Percentiles rank a stretch among this genome's conserved stretches.
These are phyloP conservation scores for Edolisoma coerulescens DNA, from an alignment of 2,113 vertebrate genomes.

Conservation along the genomic window DNA sequence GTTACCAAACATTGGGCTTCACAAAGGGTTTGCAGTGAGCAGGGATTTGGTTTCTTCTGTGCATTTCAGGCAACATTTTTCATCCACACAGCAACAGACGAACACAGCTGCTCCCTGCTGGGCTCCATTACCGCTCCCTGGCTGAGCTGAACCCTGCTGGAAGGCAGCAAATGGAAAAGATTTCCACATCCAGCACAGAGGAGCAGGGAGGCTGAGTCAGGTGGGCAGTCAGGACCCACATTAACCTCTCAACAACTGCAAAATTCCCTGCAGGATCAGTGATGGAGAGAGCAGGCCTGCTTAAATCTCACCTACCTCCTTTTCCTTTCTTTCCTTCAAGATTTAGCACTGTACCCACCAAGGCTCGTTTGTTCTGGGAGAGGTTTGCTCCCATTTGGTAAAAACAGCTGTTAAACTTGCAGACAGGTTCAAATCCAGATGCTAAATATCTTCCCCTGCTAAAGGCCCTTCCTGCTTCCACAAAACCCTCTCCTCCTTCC, in stretches of 20 bases:
- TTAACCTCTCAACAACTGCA: neutral
- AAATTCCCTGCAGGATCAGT: neutral
- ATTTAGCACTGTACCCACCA: neutral
- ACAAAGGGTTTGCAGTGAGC: neutral
- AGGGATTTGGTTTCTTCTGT: neutral
- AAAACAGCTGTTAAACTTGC: neutral
- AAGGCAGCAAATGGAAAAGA: neutral
- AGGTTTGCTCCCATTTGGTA: neutral
- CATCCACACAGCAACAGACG: neutral
- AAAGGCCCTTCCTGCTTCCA: neutral
- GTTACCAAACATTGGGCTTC: neutral
- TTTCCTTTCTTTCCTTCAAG: neutral
- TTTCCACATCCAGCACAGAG: neutral
- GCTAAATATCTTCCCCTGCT: neutral
- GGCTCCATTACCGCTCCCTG: neutral
- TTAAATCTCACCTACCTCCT: neutral
- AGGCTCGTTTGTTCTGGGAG: neutral
- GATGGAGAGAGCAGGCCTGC: neutral
- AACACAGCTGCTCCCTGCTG: conserved; percentile 9
- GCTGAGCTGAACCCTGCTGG: neutral
- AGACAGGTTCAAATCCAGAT: neutral
- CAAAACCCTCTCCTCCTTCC: neutral
- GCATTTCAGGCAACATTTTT: neutral
- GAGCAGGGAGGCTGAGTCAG: neutral
- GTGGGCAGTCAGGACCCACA: neutral